Evolutionary conservation across 1,140 invertebrate genomes (phyloP), one percentile per base, ranked within the genome.

Genomic region (Drosophila pectinifera): DNA sequence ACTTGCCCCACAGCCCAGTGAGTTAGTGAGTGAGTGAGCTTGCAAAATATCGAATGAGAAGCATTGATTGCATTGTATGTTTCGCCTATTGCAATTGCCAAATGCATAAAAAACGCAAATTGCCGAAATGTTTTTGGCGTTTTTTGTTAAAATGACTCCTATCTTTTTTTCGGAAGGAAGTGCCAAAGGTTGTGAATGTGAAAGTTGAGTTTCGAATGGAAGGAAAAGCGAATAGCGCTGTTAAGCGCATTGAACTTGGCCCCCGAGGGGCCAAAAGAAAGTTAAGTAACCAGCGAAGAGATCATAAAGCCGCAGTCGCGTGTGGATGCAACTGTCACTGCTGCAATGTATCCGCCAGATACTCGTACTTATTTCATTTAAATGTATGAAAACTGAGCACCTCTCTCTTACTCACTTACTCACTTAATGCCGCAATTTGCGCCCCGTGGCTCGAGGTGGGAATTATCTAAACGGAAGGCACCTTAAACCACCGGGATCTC

Each of bases 231-330:
- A 45, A 58, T 46, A 65, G 73, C 48, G 59, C 46, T 67, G 65
- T 49, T 59, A 89, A 83, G 83, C 83, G 84, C 83, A 89, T 89
- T 88, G 83, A 88, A 88, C 83, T 82, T 70, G 65, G 62, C 65
- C 70, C 75, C 74, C n/a, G 20, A 39, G 49, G 59, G 45, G 59
- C 53, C 77, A 49, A 86, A 88, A 86, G 80, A 88, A 88, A 89
- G 84, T 88, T 88, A 73, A 89, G 68, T 84, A 80, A 80, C 69
- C 73, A 78, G 61, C 38, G 45, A 81, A 56, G 62, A 79, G 75
- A 56, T 63, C 62, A 68, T 67, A 77, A 59, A 24, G 24, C n/a
- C 46, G 26, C 51, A 43, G 34, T 53, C 49, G 70, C 45, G 69
- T 54, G 55, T 57, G 68, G 68, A 70, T 72, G 68, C 68, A 70